These are phyloP conservation scores for Calcarius lapponicus DNA, from an alignment of 2,797 vertebrate genomes.

Conservation along the genomic window DNA sequence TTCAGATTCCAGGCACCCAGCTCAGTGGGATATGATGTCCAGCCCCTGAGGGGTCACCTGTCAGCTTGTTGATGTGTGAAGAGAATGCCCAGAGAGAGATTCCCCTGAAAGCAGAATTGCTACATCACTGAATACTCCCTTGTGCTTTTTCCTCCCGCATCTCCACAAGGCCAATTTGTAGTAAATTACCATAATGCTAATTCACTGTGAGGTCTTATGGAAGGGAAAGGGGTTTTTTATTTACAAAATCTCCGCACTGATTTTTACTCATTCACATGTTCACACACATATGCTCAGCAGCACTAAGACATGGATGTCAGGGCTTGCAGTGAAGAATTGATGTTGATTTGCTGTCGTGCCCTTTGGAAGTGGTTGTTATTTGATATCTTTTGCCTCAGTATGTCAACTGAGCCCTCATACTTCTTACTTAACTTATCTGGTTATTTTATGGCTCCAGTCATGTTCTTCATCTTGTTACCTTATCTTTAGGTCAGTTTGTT, in stretches of 20 bases:
- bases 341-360: accelerated
- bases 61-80: not conserved
- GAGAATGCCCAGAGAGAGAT: not conserved
- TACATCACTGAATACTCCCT: not conserved
- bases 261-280: not conserved
- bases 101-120: not conserved
- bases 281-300: not conserved
- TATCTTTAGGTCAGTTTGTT: slow-evolving; percentile 8
- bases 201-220: not conserved
- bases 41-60: not conserved
- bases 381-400: not conserved
- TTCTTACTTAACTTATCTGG: not conserved
- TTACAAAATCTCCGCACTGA: not conserved
- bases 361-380: not conserved
- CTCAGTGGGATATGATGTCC: too few relatives aligned
- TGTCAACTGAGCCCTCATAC: not conserved
- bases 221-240: not conserved
- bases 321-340: not conserved
- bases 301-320: not conserved
- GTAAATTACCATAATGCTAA: not conserved
- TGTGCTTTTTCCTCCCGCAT: not conserved
- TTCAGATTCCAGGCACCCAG: not conserved
- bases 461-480: not conserved
- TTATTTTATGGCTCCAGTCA: not conserved
- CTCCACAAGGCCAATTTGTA: not conserved